phyloP scores from a whole-genome alignment of 2,113 vertebrate species.

The Gambusia holbrooki region DNA sequence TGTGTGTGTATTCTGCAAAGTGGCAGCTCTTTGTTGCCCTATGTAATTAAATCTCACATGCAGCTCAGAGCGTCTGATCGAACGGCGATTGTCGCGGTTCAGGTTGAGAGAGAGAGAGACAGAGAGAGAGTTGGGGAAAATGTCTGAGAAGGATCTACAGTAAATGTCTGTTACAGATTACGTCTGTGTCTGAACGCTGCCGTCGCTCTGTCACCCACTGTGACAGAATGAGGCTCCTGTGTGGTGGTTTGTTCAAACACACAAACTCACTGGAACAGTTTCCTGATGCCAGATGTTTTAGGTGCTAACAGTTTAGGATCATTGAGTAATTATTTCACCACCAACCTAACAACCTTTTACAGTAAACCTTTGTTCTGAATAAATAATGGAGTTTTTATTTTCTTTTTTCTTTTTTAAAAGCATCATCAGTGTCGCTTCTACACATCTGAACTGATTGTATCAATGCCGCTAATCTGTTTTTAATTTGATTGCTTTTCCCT shows the following conservation, averaged over 20 bases:
- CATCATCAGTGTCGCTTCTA: too few species aligned
- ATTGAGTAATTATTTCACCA: too few species aligned
- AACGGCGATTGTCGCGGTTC: neutral
- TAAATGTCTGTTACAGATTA: neutral
- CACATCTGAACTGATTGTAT: too few species aligned
- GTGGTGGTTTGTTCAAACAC: neutral
- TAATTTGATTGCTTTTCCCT: too few species aligned
- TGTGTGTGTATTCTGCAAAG: neutral
- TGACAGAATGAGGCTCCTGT: neutral
- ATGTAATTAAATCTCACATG: neutral
- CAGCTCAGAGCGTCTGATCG: neutral
- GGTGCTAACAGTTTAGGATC: too few species aligned
- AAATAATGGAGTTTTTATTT: too few species aligned
- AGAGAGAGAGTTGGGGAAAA: neutral
- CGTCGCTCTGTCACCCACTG: neutral
- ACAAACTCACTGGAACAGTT: too few species aligned
- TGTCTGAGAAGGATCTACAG: neutral
- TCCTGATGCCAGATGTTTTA: too few species aligned
- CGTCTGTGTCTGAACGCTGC: neutral
- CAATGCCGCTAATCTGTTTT: too few species aligned
- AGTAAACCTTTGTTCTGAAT: too few species aligned
- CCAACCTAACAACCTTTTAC: too few species aligned
- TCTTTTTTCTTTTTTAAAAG: too few species aligned
- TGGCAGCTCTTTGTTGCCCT: neutral
- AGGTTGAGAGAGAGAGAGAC: neutral